These are phyloP conservation scores for Magallana angulata DNA, from an alignment of 1,140 invertebrate species.

Conservation along the genomic window DNA sequence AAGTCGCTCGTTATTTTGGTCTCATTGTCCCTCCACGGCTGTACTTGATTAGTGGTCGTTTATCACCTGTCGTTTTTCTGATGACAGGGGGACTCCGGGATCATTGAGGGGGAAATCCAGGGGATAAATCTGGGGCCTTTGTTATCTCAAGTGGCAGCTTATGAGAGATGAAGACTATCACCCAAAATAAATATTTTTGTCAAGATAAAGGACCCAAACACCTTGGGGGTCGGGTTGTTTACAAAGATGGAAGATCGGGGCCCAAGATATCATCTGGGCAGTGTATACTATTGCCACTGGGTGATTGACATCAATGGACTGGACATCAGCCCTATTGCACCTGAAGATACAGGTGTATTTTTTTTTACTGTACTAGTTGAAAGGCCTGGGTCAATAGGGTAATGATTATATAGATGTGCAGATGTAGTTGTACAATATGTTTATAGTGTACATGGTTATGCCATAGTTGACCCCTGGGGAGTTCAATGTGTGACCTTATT, in stretches of 20 bases:
- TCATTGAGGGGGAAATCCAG: background rate
- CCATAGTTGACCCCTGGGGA: background rate
- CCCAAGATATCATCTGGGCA: background rate
- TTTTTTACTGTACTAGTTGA: background rate
- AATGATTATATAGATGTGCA: background rate
- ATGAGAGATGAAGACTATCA: background rate
- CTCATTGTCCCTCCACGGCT: too few species aligned
- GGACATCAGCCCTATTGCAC: background rate
- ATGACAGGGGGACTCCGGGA: background rate
- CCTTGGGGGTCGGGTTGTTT: background rate
- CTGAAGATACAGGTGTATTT: background rate
- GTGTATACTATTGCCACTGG: background rate
- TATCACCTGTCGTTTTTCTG: background rate
- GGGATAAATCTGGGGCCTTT: background rate
- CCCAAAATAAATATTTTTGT: constrained; percentile 16
- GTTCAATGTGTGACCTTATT: background rate
- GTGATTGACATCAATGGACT: background rate
- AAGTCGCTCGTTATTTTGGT: too few species aligned
- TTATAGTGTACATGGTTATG: background rate
- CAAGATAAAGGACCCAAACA: background rate
- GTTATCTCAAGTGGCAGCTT: constrained; percentile 3
- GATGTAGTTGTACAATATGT: background rate
- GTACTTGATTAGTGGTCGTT: background rate
- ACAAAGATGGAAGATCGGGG: background rate
- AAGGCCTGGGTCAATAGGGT: background rate